Evolutionary conservation across 37 sponge, comb jelly and placozoan genomes (phyloP).

Genomic region (Aplysina aerophoba): DNA sequence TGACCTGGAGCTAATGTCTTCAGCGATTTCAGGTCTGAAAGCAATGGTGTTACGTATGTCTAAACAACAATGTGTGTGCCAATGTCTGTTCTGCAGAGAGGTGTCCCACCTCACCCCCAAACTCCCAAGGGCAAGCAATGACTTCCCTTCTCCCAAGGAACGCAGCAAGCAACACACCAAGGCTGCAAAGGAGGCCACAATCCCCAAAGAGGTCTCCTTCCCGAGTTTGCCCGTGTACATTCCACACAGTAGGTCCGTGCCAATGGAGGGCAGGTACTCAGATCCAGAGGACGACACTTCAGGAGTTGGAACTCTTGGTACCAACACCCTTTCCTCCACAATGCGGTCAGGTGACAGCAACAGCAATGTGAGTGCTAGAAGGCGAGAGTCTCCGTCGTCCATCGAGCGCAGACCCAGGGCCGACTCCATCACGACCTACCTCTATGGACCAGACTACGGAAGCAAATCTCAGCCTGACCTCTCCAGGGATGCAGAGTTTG

Average conservation of each 20-base stretch:
- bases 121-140: too few relatives aligned
- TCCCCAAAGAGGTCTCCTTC: too few relatives aligned
- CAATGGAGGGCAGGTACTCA: not conserved
- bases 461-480: conserved; percentile 16
- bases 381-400: not conserved
- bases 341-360: not conserved
- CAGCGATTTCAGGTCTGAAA: too few relatives aligned
- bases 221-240: not conserved
- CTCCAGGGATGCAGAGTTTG: not conserved
- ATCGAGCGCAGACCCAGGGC: not conserved
- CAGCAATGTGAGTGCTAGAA: not conserved
- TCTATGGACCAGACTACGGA: conserved; percentile 26
- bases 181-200: too few relatives aligned
- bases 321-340: not conserved
- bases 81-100: too few relatives aligned
- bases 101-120: too few relatives aligned
- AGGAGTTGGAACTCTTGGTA: not conserved
- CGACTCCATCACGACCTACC: conserved; percentile 23
- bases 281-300: conserved; percentile 17
- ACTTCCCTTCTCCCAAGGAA: too few relatives aligned
- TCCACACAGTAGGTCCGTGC: not conserved
- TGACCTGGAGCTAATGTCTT: too few relatives aligned
- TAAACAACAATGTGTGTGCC: too few relatives aligned
- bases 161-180: too few relatives aligned
- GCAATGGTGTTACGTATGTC: too few relatives aligned